phyloP scores from a whole-genome alignment of 2,113 vertebrate species.

The Trematomus loennbergii region DNA sequence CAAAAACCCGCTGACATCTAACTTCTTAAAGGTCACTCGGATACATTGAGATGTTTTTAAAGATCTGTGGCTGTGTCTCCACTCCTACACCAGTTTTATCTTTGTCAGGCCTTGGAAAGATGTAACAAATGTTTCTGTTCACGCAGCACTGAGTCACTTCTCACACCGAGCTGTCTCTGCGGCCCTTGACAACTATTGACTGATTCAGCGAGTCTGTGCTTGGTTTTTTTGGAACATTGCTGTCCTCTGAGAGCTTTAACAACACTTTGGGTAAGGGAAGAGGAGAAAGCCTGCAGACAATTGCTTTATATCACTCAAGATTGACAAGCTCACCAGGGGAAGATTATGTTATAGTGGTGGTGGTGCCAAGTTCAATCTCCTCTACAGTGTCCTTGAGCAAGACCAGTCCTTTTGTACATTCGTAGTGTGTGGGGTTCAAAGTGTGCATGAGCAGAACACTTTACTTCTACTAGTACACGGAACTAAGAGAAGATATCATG shows the following conservation, averaged over 20 bases:
- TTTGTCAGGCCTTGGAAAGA: conserved; percentile 34
- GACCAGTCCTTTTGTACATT: not conserved
- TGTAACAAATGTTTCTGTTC: conserved; percentile 19
- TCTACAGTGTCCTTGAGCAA: conserved; percentile 11
- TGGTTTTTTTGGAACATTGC: conserved; percentile 21
- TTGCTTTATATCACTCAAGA: conserved; percentile 9
- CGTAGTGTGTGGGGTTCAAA: not conserved
- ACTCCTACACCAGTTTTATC: conserved; percentile 57
- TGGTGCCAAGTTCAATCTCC: conserved; percentile 16
- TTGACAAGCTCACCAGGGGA: conserved; percentile 1
- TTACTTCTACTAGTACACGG: not conserved
- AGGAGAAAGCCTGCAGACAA: conserved; percentile 3
- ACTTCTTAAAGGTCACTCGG: conserved; percentile 19
- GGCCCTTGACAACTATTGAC: conserved; percentile 42
- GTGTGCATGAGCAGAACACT: not conserved
- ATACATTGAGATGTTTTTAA: conserved; percentile 28
- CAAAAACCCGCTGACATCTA: conserved; percentile 1
- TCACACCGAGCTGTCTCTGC: conserved; percentile 48
- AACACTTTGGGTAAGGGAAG: conserved; percentile 14
- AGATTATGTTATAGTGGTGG: conserved; percentile 11
- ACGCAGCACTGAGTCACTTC: conserved; percentile 60
- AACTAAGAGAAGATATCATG: not conserved
- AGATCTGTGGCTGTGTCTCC: not conserved
- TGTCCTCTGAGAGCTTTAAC: conserved; percentile 45
- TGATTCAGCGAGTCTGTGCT: not conserved